A percentile compares a stretch with the other conserved stretches of the same genome.
These are phyloP conservation scores for human DNA, from an alignment of 2,113 vertebrate species.

Conservation along the genomic window DNA sequence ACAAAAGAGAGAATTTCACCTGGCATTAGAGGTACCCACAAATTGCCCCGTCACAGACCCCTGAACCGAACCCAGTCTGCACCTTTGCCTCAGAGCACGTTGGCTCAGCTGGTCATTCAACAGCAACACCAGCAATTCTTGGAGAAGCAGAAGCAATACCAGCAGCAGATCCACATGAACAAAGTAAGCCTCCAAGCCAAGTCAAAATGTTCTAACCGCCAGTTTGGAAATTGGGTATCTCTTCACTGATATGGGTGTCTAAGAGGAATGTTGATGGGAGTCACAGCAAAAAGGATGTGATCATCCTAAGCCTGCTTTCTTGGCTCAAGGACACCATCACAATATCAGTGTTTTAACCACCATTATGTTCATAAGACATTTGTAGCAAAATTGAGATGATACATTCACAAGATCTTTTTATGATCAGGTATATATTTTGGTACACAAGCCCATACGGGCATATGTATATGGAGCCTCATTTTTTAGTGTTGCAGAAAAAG, in stretches of 20 bases:
- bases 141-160: conserved; percentile 98
- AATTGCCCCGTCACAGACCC: conserved; percentile 95
- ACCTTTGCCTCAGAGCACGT: conserved; percentile 95
- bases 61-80: conserved; percentile 97
- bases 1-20: conserved; percentile 92
- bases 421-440: not conserved
- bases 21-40: conserved; percentile 88
- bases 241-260: not conserved
- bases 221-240: not conserved
- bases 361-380: not conserved
- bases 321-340: not conserved
- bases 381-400: not conserved
- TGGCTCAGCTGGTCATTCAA: conserved; percentile 98
- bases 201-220: not conserved
- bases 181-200: conserved; percentile 87
- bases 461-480: not conserved
- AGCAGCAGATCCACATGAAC: conserved; percentile 98
- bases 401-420: not conserved
- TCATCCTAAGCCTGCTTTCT: no score
- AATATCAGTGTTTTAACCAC: not conserved
- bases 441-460: not conserved
- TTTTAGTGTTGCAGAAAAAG: not conserved
- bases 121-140: conserved; percentile 98
- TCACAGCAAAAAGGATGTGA: not conserved
- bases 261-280: not conserved